These are phyloP conservation scores for Cyphomyrus plagiostoma DNA, from an alignment of 2,113 vertebrate species.

Conservation along the genomic window DNA sequence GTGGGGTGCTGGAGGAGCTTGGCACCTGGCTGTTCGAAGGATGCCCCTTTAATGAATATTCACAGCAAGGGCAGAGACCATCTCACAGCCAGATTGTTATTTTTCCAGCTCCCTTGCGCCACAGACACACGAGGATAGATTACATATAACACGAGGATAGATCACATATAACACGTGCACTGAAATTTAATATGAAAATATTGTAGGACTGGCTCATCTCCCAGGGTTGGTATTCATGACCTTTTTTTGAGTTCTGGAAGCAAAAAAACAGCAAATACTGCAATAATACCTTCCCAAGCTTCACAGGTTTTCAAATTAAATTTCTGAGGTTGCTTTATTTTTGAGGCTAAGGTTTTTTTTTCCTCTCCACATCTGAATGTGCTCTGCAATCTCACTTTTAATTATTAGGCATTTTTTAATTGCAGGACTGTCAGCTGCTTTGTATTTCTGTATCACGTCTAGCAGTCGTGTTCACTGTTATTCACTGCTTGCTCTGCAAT, in stretches of 20 bases:
- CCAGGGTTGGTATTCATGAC: not conserved
- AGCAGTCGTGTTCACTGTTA: not conserved
- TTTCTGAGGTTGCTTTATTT: not conserved
- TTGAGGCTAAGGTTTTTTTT: not conserved
- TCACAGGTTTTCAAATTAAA: not conserved
- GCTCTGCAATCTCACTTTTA: not conserved
- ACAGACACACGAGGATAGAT: not conserved
- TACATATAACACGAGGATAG: not conserved
- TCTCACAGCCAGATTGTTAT: not conserved
- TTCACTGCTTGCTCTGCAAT: not conserved
- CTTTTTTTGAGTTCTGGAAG: not conserved
- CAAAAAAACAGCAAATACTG: not conserved
- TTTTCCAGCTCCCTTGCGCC: not conserved
- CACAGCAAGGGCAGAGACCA: not conserved
- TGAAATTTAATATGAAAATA: not conserved
- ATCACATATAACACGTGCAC: not conserved
- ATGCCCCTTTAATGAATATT: not conserved
- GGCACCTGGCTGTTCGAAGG: not conserved
- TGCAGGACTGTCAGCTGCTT: conserved; percentile 7
- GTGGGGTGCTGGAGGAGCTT: not conserved
- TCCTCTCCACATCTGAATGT: not conserved
- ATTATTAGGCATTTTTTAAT: conserved; percentile 11
- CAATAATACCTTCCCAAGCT: not conserved
- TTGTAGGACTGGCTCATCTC: not conserved
- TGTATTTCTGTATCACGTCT: not conserved